phyloP scores from a whole-genome alignment of 2,113 vertebrate genomes.

The Saiga tatarica region DNA sequence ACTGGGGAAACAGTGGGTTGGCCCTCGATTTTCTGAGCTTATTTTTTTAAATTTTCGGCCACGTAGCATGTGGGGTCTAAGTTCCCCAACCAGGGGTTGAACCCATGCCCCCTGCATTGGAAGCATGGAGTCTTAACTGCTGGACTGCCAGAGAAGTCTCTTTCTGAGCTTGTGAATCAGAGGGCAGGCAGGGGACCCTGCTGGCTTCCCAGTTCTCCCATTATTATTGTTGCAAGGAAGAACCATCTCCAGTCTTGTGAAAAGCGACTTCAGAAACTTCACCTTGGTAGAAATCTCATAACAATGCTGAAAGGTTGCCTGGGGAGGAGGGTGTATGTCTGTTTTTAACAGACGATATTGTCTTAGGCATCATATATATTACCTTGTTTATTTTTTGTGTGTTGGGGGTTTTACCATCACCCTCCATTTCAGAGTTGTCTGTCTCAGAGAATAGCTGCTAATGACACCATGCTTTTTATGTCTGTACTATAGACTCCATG shows the following conservation, averaged over 20 bases:
- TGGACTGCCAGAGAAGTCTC: neutral
- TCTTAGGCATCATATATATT: neutral
- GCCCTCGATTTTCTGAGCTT: neutral
- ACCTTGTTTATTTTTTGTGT: neutral
- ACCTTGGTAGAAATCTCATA: neutral
- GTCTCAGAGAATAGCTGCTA: neutral
- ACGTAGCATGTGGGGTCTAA: neutral
- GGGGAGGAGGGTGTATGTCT: neutral
- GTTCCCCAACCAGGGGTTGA: neutral
- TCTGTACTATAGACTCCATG: neutral
- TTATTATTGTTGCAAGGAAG: neutral
- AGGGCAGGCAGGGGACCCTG: neutral
- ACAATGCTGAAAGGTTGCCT: too few species aligned
- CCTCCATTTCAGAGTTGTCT: neutral
- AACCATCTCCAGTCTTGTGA: neutral
- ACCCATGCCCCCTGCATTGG: neutral
- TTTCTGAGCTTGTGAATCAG: neutral
- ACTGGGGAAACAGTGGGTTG: neutral
- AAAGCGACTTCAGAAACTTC: neutral
- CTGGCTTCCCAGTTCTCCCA: neutral
- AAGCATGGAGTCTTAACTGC: neutral
- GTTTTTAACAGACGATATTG: neutral
- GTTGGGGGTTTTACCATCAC: neutral
- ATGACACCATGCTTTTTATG: rapidly evolving
- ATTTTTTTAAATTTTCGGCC: neutral